Percentiles rank a stretch among this genome's conserved stretches.
phyloP scores from a whole-genome alignment of 1,140 invertebrate genomes.

The Brachionus rotundiformis region DNA sequence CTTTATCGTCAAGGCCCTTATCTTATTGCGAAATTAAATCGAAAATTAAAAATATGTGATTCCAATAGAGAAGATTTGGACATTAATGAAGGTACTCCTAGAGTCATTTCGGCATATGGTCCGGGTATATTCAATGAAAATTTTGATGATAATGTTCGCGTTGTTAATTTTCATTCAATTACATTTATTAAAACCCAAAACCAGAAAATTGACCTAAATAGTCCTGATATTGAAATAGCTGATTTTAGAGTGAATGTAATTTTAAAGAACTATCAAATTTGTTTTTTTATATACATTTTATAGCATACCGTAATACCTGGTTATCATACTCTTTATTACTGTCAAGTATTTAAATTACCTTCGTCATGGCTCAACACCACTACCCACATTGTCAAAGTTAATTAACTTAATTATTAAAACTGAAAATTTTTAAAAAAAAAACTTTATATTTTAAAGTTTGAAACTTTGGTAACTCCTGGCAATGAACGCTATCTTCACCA shows the following conservation, averaged over 20 bases:
- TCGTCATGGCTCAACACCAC: neutral
- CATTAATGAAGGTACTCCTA: neutral
- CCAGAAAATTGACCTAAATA: neutral
- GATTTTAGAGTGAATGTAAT: slow-evolving; percentile 25
- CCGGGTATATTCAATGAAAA: neutral
- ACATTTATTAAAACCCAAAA: neutral
- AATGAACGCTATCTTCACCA: slow-evolving; percentile 39
- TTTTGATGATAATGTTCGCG: neutral
- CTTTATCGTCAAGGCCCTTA: neutral
- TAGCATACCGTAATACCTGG: neutral
- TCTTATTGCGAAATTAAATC: slow-evolving; percentile 7
- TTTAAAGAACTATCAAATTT: neutral
- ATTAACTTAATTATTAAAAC: neutral
- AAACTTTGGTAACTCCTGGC: neutral
- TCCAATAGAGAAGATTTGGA: neutral
- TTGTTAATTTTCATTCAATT: neutral
- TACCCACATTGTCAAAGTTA: neutral
- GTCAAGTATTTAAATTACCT: slow-evolving; percentile 5
- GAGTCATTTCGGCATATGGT: neutral
- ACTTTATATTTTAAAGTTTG: neutral
- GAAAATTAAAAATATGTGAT: slow-evolving; percentile 34
- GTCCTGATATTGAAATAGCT: neutral
- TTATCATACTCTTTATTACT: neutral
- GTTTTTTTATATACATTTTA: neutral
- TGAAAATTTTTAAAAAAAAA: neutral